Evolutionary conservation across 2,113 vertebrate genomes (phyloP), one percentile per base, ranked within the genome.

Genomic region (Ammospiza nelsoni): DNA sequence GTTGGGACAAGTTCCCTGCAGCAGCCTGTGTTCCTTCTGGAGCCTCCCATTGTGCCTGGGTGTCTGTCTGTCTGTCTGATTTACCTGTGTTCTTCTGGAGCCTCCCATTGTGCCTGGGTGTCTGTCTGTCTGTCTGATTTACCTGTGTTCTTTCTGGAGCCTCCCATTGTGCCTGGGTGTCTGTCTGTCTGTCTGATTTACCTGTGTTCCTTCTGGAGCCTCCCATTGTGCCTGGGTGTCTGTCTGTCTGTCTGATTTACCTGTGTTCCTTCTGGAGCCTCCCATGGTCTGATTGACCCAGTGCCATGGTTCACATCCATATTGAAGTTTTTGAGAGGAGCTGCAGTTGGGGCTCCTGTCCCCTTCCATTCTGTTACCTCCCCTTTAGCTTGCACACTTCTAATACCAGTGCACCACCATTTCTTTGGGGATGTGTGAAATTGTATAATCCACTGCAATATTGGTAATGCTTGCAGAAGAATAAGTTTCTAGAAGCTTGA

Each of bases 221-320:
- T 51, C 17, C 22, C 46, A 5, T 2, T 62, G 58, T 75, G 54
- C 69, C 27, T 28, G 25, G 27, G 9, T 69, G 22, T 55, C 51
- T 27, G 31, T 5, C 5, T 72, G 51, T 31, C 5, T 72, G 51
- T 31, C 20, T 54, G 68, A 41, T 55, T 41, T 5, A 18, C 72
- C 69, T 82, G 78, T 31, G 87, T 87, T 68, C 2, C n/a, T 43
- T 91, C 79, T 89, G 84, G 63, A 87, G 74, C 27, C n/a, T 62
- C 68, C 59, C 59, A 13, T 11, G 17, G 48, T 24, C 44, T 21
- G 44, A 46, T 21, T 62, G 84, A 62, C 77, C 0, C 5, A 46
- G 49, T 24, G 20, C 55, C 6, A 2, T 0, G 2, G 55, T 41
- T 92, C 22, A 6, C 7, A 16, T 62, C 43, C 15, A 0, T 62